Evolutionary conservation across 2,888 invertebrate genomes (phyloP).

Genomic region (Adela reaumurella): DNA sequence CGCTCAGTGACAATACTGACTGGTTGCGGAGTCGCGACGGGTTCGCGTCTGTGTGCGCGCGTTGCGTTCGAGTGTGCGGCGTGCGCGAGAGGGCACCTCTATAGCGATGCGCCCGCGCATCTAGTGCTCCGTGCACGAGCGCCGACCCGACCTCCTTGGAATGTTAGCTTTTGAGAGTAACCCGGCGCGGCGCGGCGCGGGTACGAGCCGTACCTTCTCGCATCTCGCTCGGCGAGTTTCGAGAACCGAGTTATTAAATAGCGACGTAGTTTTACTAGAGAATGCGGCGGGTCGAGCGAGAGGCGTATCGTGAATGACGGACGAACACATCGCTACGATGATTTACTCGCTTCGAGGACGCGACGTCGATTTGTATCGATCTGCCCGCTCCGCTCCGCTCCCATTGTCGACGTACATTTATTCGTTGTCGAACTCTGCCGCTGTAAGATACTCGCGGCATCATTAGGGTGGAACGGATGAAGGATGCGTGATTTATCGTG

Average conservation of each 20-base stretch:
- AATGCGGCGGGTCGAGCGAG: background rate
- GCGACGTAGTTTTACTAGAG: background rate
- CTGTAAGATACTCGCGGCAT: background rate
- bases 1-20: background rate
- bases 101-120: background rate
- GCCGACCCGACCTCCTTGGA: conserved; percentile 1
- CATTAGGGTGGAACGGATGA: background rate
- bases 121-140: background rate
- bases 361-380: background rate
- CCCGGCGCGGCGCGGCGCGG: background rate
- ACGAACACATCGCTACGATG: background rate
- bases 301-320: background rate
- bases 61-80: conserved; percentile 23
- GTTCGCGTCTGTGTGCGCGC: conserved; percentile 27
- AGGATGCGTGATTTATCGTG: background rate
- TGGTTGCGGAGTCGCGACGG: conserved; percentile 18
- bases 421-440: background rate
- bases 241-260: background rate
- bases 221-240: background rate
- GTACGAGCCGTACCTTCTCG: background rate
- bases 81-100: conserved; percentile 9
- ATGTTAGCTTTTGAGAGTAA: conserved; percentile 2
- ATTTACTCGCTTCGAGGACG: background rate
- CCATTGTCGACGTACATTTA: background rate
- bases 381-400: background rate